Percentiles rank a stretch among this genome's conserved stretches.
Evolutionary conservation across 2,797 vertebrate genomes (phyloP).

Genomic region (Periophthalmus magnuspinnatus): DNA sequence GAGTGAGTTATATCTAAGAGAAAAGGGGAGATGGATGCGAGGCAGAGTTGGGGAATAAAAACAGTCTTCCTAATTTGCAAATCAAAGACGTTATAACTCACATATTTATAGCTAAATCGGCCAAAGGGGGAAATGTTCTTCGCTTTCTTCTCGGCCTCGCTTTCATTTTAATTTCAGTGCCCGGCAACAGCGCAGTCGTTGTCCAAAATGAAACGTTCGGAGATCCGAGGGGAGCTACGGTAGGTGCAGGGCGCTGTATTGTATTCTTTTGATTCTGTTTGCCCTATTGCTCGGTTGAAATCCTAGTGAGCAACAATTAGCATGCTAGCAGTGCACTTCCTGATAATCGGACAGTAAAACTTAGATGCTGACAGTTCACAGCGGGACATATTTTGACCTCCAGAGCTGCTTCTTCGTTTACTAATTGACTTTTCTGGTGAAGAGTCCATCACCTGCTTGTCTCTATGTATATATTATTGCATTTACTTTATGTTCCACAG

Average conservation of each 20-base stretch:
- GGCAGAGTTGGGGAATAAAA: slow-evolving; percentile 37
- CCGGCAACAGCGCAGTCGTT: slow-evolving; percentile 16
- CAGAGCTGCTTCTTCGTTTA: no score
- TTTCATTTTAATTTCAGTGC: slow-evolving; percentile 29
- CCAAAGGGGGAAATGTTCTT: slow-evolving; percentile 52
- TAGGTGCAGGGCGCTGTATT: not conserved
- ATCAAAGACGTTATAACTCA: slow-evolving; percentile 71
- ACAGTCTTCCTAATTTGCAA: slow-evolving; percentile 67
- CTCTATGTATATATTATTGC: no score
- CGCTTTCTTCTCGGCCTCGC: slow-evolving; percentile 24
- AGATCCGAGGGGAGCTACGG: not conserved
- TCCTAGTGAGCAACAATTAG: no score
- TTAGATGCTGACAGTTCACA: no score
- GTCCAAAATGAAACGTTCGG: slow-evolving; percentile 19
- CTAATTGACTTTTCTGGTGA: no score
- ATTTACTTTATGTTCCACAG: no score
- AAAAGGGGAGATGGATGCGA: slow-evolving; percentile 14
- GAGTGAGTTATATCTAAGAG: slow-evolving; percentile 10
- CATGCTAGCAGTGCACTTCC: no score
- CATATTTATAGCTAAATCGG: slow-evolving; percentile 68
- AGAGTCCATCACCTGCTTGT: no score
- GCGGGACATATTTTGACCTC: no score
- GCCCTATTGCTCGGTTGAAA: not conserved
- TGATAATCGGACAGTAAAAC: no score
- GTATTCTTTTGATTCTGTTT: not conserved